A percentile compares a stretch with the other conserved stretches of the same genome.
phyloP scores from a whole-genome alignment of 2,113 vertebrate species.

The Bubo blakistoni region DNA sequence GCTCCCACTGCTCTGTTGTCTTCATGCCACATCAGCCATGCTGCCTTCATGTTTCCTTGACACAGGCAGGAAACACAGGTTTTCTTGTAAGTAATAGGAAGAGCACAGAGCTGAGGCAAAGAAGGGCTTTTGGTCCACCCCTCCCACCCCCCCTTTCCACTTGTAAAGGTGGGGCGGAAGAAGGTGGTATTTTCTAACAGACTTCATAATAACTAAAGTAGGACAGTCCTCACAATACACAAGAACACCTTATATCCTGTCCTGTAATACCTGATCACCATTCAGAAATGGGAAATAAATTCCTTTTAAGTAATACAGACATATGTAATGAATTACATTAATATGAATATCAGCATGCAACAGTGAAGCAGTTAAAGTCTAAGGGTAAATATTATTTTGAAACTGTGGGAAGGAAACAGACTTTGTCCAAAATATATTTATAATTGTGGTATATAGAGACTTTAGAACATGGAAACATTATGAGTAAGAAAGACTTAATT shows the following conservation, averaged over 20 bases:
- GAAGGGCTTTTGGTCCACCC: background rate
- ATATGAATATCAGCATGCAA: background rate
- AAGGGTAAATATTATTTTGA: background rate
- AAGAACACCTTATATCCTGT: background rate
- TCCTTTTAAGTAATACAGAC: background rate
- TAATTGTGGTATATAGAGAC: background rate
- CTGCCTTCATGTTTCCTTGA: background rate
- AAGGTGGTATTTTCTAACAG: background rate
- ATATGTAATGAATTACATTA: background rate
- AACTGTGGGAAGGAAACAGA: background rate
- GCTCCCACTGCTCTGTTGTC: background rate
- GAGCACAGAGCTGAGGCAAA: background rate
- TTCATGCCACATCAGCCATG: accelerated
- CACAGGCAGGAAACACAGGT: background rate
- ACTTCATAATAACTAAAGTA: background rate
- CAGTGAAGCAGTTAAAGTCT: background rate
- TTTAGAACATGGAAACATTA: background rate
- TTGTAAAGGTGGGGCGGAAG: background rate
- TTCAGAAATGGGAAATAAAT: background rate
- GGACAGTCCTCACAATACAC: background rate
- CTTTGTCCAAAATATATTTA: background rate
- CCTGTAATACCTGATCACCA: background rate
- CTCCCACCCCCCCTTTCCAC: background rate
- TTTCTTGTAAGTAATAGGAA: background rate
- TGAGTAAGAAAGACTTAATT: background rate